Base-by-base conservation (phyloP, 1,140 invertebrate genomes). In the Brevipalpus yothersi region DNA sequence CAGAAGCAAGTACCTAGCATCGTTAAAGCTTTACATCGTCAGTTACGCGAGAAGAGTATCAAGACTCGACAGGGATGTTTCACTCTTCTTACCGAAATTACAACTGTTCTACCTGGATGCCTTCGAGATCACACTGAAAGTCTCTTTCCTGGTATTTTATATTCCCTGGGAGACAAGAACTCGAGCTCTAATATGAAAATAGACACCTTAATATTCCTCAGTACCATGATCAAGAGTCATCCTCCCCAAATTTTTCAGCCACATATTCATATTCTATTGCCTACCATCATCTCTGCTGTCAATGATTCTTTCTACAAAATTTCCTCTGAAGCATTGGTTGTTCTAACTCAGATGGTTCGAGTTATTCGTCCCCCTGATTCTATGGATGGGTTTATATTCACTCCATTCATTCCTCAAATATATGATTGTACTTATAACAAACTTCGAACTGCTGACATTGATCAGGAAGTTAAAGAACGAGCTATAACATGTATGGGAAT, bases 121-220 rank as follows among this genome's bases (percentile, higher is more conserved):
- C 74, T 95, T 17, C 80, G 82, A 1, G 79, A 84, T 66, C 86
- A 93, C 69, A 80, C 93, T 60, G 80, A 82, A 1, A 78, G 81
- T 19, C 72, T 96, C 31, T 81, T 95, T 47, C 84, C 87, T 7
- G 89, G 89, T 8, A 86, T 95, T 64, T 82, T 87, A 65, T 92
- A 85, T 68, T 89, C 87, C 11, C 55, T 66, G 8, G 23, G 41
- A 40, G 41, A 61, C 2, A 49, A 55, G 62, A 49, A 58, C 61
- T 87, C 89, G 0, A 90, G 86, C 40, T 93, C 89, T 53, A 95
- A 93, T 66, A 96, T 97, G 87, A 96, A 96, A 75, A 96, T 97
- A 63, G 92, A 96, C 67, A 89, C 92, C 0, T 72, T 98, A 60
- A 81, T 86, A 51, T 98, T 98, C 72, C 75, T 97, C 8, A 82